Evolutionary conservation across 2,888 invertebrate genomes (phyloP).

Genomic region (Nemoura dubitans): DNA sequence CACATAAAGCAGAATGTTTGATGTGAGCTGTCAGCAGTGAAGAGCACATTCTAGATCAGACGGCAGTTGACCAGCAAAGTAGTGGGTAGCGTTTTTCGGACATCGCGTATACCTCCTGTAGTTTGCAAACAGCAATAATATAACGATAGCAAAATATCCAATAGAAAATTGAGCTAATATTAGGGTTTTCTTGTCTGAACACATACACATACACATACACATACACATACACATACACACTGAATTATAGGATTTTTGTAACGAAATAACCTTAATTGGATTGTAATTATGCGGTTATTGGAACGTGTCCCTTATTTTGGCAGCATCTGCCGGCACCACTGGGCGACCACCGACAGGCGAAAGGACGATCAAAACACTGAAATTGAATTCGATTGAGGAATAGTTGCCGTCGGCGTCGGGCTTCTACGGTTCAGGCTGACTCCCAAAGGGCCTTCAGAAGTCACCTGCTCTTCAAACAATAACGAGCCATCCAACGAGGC

Average conservation of each 20-base stretch:
- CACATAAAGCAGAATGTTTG: conserved; percentile 34
- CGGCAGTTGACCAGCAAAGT: no score
- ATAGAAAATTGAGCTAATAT: no score
- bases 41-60: background rate
- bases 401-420: background rate
- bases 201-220: no score
- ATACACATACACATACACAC: background rate
- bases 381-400: conserved; percentile 27
- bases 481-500: conserved; percentile 21
- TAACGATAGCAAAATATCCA: no score
- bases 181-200: no score
- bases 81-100: no score
- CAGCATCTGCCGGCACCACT: background rate
- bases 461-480: conserved; percentile 28
- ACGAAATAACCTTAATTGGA: conserved; percentile 22
- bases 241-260: background rate
- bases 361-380: conserved; percentile 21
- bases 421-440: background rate
- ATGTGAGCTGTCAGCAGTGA: background rate
- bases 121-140: no score
- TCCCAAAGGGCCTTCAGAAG: conserved; percentile 27
- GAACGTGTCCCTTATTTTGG: conserved; percentile 16
- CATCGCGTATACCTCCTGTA: no score
- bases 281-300: conserved; percentile 22
- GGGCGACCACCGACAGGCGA: background rate